phyloP scores from a whole-genome alignment of 2,888 invertebrate species.

The Blomia tropicalis region DNA sequence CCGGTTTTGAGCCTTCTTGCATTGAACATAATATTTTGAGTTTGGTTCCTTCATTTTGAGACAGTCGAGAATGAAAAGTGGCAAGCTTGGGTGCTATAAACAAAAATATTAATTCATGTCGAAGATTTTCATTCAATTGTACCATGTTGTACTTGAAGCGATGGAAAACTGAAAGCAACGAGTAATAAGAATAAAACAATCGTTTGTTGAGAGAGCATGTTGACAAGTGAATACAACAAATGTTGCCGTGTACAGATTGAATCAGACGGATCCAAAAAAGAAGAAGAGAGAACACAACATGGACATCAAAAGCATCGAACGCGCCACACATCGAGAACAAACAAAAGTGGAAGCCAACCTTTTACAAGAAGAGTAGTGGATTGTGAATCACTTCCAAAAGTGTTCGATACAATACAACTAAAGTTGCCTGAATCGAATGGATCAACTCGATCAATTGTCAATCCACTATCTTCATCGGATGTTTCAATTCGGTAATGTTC shows the following conservation, averaged over 20 bases:
- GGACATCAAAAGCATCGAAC: too few species aligned
- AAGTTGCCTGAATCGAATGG: slow-evolving; percentile 8
- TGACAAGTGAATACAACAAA: too few species aligned
- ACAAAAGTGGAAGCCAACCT: background rate
- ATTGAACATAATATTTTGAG: background rate
- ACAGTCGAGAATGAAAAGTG: background rate
- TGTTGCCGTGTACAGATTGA: too few species aligned
- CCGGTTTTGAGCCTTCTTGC: slow-evolving; percentile 8
- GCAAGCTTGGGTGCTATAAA: background rate
- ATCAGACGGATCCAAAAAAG: too few species aligned
- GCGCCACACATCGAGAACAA: background rate
- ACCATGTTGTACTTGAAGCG: background rate
- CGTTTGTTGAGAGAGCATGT: background rate
- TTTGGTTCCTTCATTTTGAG: slow-evolving; percentile 11
- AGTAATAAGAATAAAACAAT: background rate
- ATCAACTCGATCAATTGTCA: slow-evolving; percentile 21
- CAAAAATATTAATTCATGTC: background rate
- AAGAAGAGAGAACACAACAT: too few species aligned
- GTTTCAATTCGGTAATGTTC: background rate
- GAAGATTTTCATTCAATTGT: background rate
- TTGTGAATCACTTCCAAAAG: background rate
- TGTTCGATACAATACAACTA: background rate
- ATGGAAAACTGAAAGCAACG: background rate
- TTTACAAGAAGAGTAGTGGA: background rate
- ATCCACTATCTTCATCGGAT: background rate